Evolutionary conservation across 2,797 vertebrate genomes (phyloP), one percentile per base, ranked within the genome.

Genomic region (Xenops minutus): DNA sequence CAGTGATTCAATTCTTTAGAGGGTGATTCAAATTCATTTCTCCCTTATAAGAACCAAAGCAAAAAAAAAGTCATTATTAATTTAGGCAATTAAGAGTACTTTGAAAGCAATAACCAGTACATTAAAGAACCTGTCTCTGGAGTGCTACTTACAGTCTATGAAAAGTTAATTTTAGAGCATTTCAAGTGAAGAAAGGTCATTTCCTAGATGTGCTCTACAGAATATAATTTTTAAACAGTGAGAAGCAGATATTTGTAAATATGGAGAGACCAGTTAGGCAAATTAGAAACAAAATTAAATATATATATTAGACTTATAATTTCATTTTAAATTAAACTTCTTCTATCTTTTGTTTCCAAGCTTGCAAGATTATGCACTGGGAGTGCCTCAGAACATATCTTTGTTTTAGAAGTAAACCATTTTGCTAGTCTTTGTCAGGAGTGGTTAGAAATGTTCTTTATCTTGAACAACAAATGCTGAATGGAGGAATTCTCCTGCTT

Each of bases 51-150:
- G 78, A 97, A 84, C 69, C 71, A 97, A 97, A 97, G 72, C 32
- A 6, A 66, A 89, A 78, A 84, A 83, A 59, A 72, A 75, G 43
- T 59, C 85, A 80, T 98, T 98, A 98, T 98, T 98, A 98, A 98
- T 98, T 98, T 97, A 98, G 97, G 92, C 95, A 98, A 98, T 98
- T 98, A 98, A 83, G 95, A 97, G 63, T 95, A 97, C 93, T 97
- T 97, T 97, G 97, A 98, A 98, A 97, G 98, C 96, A 98, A 97
- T 98, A 98, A 97, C 92, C 79, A 93, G 85, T 93, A 86, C 93
- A 97, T 97, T 98, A 97, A 96, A 96, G 88, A 96, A 94, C 22
- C 55, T 80, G 43, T 96, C 97, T 97, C 97, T 88, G 32, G 96
- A 95, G 96, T 91, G 59, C 84, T 92, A 88, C 86, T 83, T 91